Percentiles rank a stretch among this genome's conserved stretches.
phyloP scores from a whole-genome alignment of 2,888 invertebrate species.

The Chrysodeixis includens region DNA sequence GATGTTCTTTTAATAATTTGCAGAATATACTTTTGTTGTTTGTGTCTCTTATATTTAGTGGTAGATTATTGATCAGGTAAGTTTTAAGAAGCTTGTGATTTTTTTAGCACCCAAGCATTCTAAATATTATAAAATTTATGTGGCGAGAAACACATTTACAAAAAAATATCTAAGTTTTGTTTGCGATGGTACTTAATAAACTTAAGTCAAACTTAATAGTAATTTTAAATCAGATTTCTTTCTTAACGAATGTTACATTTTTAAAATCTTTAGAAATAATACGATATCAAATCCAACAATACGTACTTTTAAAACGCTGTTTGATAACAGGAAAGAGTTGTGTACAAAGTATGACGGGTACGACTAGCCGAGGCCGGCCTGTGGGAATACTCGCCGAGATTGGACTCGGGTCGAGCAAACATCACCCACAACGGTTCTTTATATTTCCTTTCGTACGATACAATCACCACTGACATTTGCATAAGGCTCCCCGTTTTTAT shows the following conservation, averaged over 20 bases:
- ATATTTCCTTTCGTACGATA: constrained; percentile 41
- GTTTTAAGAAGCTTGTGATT: too few species aligned
- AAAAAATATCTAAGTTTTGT: not conserved
- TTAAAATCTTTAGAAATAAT: too few species aligned
- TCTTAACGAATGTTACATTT: too few species aligned
- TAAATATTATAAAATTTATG: too few species aligned
- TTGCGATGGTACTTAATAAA: not conserved
- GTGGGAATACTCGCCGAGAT: constrained; percentile 52
- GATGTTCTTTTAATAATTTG: too few species aligned
- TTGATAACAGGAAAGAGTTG: constrained; percentile 16
- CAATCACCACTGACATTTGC: constrained; percentile 36
- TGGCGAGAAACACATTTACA: too few species aligned
- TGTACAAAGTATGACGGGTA: constrained; percentile 24
- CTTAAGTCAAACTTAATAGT: not conserved
- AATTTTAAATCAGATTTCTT: too few species aligned
- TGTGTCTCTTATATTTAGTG: too few species aligned
- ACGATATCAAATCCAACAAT: too few species aligned
- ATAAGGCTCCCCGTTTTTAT: constrained; percentile 17
- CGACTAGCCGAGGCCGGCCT: constrained; percentile 33
- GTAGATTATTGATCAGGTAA: too few species aligned
- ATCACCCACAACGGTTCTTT: constrained; percentile 48
- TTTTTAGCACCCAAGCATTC: too few species aligned
- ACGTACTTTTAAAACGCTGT: not conserved
- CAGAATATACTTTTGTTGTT: too few species aligned
- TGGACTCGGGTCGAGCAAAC: constrained; percentile 52